These are phyloP conservation scores for Setipinna tenuifilis DNA, from an alignment of 2,797 vertebrate genomes.

Conservation along the genomic window DNA sequence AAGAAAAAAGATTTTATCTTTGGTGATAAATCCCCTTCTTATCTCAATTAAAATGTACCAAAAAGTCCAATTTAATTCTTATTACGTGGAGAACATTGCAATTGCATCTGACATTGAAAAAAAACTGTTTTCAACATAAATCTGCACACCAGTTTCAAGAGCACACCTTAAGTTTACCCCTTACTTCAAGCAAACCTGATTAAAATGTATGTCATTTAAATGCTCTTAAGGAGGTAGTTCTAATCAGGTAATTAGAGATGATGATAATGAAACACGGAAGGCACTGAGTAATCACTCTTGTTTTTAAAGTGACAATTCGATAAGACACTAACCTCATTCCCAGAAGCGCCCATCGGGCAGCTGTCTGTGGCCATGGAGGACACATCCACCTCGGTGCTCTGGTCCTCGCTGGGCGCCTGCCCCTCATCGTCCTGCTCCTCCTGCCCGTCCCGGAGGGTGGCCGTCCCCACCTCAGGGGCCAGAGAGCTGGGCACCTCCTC, in stretches of 20 bases:
- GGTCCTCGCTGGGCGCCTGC: slow-evolving; percentile 65
- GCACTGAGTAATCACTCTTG: neutral
- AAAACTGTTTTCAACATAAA: neutral
- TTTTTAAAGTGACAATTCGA: neutral
- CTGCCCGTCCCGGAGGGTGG: slow-evolving; percentile 54
- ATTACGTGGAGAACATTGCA: neutral
- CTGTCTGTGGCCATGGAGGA: slow-evolving; percentile 79
- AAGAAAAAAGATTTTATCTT: neutral
- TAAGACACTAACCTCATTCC: neutral
- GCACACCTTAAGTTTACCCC: neutral
- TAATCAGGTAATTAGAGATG: neutral
- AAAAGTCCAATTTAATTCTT: neutral
- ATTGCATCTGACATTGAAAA: neutral
- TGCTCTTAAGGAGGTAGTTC: neutral
- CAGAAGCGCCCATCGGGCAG: slow-evolving; percentile 59
- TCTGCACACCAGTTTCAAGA: neutral
- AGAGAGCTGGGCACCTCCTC: slow-evolving; percentile 58
- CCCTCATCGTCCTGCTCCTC: slow-evolving; percentile 56
- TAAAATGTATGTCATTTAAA: neutral
- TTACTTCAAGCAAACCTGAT: neutral
- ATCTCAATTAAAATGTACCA: neutral
- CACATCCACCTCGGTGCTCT: slow-evolving; percentile 72
- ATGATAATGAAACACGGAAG: neutral
- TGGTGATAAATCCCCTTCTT: neutral
- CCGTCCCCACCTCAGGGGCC: slow-evolving; percentile 73